Evolutionary conservation across 2,888 invertebrate species (phyloP).

Genomic region (Leptarthrus brevirostris): DNA sequence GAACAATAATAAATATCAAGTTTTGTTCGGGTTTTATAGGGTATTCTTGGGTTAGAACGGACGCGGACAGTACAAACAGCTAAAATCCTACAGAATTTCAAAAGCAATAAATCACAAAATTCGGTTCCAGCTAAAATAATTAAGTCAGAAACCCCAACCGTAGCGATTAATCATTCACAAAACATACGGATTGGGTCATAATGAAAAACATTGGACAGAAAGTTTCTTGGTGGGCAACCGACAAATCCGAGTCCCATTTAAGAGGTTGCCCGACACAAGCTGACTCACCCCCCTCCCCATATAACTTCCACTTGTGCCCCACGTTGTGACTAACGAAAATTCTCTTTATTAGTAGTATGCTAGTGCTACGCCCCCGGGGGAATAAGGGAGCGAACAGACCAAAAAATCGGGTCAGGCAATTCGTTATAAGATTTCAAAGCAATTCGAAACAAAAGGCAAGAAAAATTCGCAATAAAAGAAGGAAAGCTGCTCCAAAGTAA

Average conservation of each 20-base stretch:
- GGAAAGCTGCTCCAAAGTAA: neutral
- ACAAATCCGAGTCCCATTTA: slow-evolving; percentile 4
- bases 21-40: slow-evolving; percentile 16
- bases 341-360: neutral
- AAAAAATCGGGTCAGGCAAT: slow-evolving; percentile 37
- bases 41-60: neutral
- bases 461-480: neutral
- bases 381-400: slow-evolving; percentile 23
- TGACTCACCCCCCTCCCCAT: neutral
- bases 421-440: slow-evolving; percentile 22
- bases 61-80: slow-evolving; percentile 5
- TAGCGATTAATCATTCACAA: slow-evolving; percentile 43
- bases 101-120: slow-evolving; percentile 40
- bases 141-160: slow-evolving; percentile 41
- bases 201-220: slow-evolving; percentile 21
- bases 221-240: neutral
- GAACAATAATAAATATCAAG: slow-evolving; percentile 30
- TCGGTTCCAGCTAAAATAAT: slow-evolving; percentile 41
- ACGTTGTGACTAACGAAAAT: slow-evolving; percentile 16
- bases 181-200: slow-evolving; percentile 39
- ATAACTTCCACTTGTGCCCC: neutral
- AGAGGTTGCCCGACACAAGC: slow-evolving; percentile 2
- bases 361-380: neutral
- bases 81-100: slow-evolving; percentile 6
- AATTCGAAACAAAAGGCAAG: neutral